Conservation (phyloP, 2,797 vertebrate genomes). For the Atherinosoma microstoma region DNA sequence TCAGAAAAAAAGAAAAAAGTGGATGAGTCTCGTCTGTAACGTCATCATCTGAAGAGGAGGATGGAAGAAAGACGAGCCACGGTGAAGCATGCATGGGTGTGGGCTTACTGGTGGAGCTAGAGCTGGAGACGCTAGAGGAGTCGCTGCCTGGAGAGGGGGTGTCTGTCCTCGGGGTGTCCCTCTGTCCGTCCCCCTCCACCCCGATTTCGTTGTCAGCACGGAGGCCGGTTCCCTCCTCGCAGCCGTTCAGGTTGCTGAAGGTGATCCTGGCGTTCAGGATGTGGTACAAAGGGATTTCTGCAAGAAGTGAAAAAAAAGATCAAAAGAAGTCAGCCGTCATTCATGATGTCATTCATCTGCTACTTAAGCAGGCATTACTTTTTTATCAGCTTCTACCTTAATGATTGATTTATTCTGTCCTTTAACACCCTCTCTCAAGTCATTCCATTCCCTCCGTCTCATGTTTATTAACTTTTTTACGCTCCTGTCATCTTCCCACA, state of each 20-base stretch:
- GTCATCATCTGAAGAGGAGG: neutral
- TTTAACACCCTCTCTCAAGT: neutral
- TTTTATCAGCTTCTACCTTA: neutral
- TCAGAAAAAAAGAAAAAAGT: neutral
- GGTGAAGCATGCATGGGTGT: neutral
- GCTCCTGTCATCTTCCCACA: constrained; percentile 7
- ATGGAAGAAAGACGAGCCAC: neutral
- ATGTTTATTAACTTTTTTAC: constrained; percentile 22
- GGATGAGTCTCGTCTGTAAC: neutral
- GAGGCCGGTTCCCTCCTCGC: constrained; percentile 86
- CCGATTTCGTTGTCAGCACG: constrained; percentile 59
- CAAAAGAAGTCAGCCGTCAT: neutral
- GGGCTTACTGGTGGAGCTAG: constrained; percentile 91
- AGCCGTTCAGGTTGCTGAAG: constrained; percentile 96
- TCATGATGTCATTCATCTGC: neutral
- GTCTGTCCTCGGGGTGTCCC: constrained; percentile 87
- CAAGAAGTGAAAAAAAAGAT: neutral
- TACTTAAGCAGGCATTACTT: neutral
- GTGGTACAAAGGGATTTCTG: constrained; percentile 98
- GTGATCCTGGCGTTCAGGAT: constrained; percentile 97
- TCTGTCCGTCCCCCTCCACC: constrained; percentile 66
- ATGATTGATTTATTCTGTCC: constrained; percentile 1
- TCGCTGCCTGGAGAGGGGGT: constrained; percentile 94
- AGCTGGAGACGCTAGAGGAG: constrained; percentile 96
- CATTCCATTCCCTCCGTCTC: constrained; percentile 18